Conservation (phyloP, 2,797 vertebrate species). For the Telmatherina bonti region DNA sequence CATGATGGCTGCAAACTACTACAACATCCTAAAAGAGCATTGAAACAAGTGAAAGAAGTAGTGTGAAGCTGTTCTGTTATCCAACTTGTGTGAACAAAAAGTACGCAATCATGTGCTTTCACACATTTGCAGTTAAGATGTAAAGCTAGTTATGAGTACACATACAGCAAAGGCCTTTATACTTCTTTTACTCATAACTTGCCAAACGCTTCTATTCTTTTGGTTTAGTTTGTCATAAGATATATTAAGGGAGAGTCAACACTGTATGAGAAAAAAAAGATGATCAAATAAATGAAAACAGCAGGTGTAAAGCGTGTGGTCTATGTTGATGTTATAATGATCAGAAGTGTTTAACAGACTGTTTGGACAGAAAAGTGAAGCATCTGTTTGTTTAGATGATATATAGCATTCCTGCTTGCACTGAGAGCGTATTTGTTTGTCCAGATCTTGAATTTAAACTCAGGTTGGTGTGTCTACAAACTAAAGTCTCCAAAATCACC, state of each 20-base stretch:
- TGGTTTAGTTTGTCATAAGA: too few species aligned
- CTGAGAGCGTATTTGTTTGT: neutral
- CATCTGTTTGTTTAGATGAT: neutral
- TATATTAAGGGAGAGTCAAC: too few species aligned
- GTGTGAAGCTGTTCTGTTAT: neutral
- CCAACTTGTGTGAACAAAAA: neutral
- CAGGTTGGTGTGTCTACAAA: neutral
- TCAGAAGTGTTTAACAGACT: neutral
- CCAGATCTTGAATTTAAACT: neutral
- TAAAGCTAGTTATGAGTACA: neutral
- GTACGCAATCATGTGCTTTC: neutral
- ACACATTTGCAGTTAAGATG: neutral
- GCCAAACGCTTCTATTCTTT: too few species aligned
- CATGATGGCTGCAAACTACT: constrained; percentile 13
- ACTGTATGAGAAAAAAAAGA: too few species aligned
- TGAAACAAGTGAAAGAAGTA: constrained; percentile 8
- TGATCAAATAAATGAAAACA: too few species aligned
- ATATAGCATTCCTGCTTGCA: neutral
- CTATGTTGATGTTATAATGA: neutral
- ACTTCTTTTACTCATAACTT: too few species aligned
- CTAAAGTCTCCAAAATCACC: neutral
- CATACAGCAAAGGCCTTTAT: too few species aligned
- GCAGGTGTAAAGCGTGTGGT: too few species aligned
- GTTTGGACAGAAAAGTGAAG: neutral
- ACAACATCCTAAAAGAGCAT: constrained; percentile 4